Evolutionary conservation across 2,797 vertebrate genomes (phyloP).

Genomic region (Epinephelus awoara): DNA sequence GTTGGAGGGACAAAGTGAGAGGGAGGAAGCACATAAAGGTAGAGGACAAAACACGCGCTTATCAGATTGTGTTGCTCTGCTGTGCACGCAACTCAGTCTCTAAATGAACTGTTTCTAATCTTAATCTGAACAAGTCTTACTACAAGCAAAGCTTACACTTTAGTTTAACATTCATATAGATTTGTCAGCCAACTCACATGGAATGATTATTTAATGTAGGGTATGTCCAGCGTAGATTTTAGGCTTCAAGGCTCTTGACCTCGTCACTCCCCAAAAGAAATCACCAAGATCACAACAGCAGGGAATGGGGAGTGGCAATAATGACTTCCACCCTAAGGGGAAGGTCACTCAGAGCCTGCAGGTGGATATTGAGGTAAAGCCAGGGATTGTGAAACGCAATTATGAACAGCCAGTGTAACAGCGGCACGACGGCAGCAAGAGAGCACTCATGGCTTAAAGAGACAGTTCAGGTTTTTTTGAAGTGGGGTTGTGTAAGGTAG

Average conservation of each 20-base stretch:
- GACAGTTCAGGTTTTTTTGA: too few relatives aligned
- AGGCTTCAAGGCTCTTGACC: background rate
- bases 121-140: background rate
- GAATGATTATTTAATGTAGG: background rate
- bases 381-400: background rate
- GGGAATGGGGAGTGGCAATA: background rate
- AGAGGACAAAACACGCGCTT: constrained; percentile 37
- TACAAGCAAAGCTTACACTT: background rate
- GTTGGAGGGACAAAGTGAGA: background rate
- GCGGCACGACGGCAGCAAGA: background rate
- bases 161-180: background rate
- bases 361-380: background rate
- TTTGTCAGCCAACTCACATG: background rate
- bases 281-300: background rate
- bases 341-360: background rate
- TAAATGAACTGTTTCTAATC: constrained; percentile 22
- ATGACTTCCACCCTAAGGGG: background rate
- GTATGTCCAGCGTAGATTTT: background rate
- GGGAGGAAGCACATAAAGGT: constrained; percentile 28
- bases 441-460: background rate
- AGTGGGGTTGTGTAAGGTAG: too few relatives aligned
- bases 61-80: constrained; percentile 1
- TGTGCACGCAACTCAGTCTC: constrained; percentile 2
- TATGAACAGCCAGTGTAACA: constrained; percentile 1
- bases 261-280: background rate